Conservation (phyloP, 2,888 invertebrate species). For the Caenorhabditis parvicauda region DNA sequence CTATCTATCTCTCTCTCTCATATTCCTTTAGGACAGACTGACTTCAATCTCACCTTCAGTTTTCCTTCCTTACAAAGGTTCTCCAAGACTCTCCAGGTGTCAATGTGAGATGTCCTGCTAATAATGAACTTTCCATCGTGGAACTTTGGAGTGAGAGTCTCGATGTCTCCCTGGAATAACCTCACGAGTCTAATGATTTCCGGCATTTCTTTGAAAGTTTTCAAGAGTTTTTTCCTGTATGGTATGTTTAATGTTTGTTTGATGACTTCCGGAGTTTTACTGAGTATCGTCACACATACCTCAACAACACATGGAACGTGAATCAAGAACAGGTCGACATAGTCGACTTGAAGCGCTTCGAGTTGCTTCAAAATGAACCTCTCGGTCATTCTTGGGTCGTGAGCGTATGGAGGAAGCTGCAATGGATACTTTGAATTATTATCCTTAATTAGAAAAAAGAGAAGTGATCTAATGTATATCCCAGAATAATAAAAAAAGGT, state of each 20-base stretch:
- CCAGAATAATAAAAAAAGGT: too few relatives aligned
- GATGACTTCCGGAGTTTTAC: too few relatives aligned
- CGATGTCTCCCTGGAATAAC: conserved; percentile 24
- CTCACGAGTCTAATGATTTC: too few relatives aligned
- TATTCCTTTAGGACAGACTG: background rate
- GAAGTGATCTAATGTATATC: background rate
- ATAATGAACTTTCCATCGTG: conserved; percentile 22
- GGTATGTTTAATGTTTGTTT: background rate
- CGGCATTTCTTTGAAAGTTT: too few relatives aligned
- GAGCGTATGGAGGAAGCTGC: conserved; percentile 41
- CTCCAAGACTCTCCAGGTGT: conserved; percentile 52
- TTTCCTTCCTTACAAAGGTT: conserved; percentile 40
- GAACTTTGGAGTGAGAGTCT: conserved; percentile 18
- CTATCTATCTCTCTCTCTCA: too few relatives aligned
- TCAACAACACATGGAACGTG: conserved; percentile 41
- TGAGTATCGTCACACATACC: conserved; percentile 1
- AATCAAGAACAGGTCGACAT: conserved; percentile 50
- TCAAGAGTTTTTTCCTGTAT: too few relatives aligned
- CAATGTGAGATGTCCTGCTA: conserved; percentile 32
- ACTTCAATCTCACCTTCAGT: conserved; percentile 22
- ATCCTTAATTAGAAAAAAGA: background rate
- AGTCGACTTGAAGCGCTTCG: conserved; percentile 40
- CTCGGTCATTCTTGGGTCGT: conserved; percentile 35
- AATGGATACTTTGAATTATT: too few relatives aligned
- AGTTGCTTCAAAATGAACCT: conserved; percentile 39